A percentile compares a stretch with the other conserved stretches of the same genome.
Evolutionary conservation across 2,113 vertebrate species (phyloP).

Genomic region (Vulpes lagopus): DNA sequence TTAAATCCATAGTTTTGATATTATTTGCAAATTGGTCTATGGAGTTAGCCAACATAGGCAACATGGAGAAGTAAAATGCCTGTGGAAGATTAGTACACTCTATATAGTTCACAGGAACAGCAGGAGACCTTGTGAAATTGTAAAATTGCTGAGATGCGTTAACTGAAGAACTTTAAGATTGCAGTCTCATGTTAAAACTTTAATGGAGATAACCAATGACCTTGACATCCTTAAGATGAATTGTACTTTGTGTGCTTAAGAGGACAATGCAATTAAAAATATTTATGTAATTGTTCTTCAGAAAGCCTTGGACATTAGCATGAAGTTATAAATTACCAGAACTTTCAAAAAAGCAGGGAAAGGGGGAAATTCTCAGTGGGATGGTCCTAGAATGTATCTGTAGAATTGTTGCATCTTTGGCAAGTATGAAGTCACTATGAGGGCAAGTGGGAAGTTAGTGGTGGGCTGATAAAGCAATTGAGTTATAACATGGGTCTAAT

Average conservation of each 20-base stretch:
- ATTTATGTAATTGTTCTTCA: slow-evolving; percentile 87
- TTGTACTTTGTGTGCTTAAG: slow-evolving; percentile 83
- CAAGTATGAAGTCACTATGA: slow-evolving; percentile 70
- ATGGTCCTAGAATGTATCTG: slow-evolving; percentile 76
- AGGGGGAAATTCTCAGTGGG: slow-evolving; percentile 71
- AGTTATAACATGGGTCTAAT: slow-evolving; percentile 68
- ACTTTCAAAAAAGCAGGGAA: slow-evolving; percentile 74
- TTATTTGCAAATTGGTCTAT: not conserved
- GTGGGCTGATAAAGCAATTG: slow-evolving; percentile 65
- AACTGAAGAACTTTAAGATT: slow-evolving; percentile 73
- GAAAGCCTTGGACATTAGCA: slow-evolving; percentile 81
- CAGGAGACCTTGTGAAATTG: slow-evolving; percentile 72
- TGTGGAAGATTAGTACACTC: not conserved
- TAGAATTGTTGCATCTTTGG: slow-evolving; percentile 44
- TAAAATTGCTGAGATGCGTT: slow-evolving; percentile 68
- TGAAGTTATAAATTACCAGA: slow-evolving; percentile 82
- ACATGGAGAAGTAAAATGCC: slow-evolving; percentile 61
- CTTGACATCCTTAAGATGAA: slow-evolving; percentile 84
- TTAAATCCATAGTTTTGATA: not conserved
- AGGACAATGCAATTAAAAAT: slow-evolving; percentile 86
- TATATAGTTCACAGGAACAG: slow-evolving; percentile 26
- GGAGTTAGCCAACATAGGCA: not conserved
- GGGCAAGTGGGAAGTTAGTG: slow-evolving; percentile 72
- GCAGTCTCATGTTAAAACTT: slow-evolving; percentile 66
- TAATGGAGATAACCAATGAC: slow-evolving; percentile 81